Percentiles rank a stretch among this genome's conserved stretches.
These are phyloP conservation scores for Luffia ferchaultella DNA, from an alignment of 2,888 invertebrate species.

Conservation along the genomic window DNA sequence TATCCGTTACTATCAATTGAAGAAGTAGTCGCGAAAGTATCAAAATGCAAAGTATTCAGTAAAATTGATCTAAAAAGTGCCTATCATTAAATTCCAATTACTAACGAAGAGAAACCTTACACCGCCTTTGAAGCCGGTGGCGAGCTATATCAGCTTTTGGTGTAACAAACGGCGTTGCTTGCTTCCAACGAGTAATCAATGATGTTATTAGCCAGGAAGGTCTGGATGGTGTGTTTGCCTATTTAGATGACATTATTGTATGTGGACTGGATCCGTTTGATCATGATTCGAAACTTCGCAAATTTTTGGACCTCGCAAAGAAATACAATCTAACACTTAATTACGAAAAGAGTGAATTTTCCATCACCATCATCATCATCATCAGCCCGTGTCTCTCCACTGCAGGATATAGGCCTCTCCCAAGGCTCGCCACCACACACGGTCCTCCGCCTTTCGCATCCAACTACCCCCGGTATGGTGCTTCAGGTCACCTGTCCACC, in stretches of 20 bases:
- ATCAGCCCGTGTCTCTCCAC: too few species aligned
- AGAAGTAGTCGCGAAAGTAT: background rate
- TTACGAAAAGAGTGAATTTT: conserved; percentile 2
- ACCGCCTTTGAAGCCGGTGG: conserved; percentile 5
- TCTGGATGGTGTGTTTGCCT: conserved; percentile 6
- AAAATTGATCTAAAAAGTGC: background rate
- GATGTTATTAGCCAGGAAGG: conserved; percentile 3
- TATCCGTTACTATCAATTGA: background rate
- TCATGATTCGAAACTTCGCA: conserved; percentile 6
- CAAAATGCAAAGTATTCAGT: background rate
- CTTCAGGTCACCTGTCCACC: too few species aligned
- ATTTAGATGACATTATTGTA: conserved; percentile 8
- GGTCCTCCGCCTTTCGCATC: too few species aligned
- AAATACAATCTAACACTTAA: background rate
- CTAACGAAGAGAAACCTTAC: background rate
- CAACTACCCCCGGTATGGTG: too few species aligned
- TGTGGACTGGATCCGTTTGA: conserved; percentile 6
- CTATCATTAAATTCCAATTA: conserved; percentile 1
- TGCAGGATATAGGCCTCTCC: too few species aligned
- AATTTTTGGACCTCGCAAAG: background rate
- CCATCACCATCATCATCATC: background rate
- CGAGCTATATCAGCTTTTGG: too few species aligned
- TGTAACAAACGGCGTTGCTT: background rate
- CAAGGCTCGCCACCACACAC: too few species aligned
- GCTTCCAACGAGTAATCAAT: conserved; percentile 5